phyloP scores from a whole-genome alignment of 2,888 invertebrate genomes.

The Empis livida region DNA sequence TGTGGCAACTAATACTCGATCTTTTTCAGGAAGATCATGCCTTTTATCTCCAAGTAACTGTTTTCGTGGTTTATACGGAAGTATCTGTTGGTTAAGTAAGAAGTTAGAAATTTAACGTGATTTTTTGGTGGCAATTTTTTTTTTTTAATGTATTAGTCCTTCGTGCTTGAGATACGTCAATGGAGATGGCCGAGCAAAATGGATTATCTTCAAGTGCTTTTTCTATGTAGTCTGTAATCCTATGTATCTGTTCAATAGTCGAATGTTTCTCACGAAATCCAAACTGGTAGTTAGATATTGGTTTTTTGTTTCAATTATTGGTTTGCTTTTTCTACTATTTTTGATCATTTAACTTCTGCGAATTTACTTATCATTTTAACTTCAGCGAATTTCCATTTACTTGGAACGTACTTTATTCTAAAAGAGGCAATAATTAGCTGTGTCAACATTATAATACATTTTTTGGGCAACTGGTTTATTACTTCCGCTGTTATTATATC shows the following conservation, averaged over 20 bases:
- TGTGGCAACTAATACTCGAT: too few species aligned
- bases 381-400: slow-evolving; percentile 16
- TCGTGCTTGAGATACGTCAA: slow-evolving; percentile 8
- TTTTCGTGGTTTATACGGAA: not conserved
- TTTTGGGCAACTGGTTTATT: slow-evolving; percentile 15
- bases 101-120: not conserved
- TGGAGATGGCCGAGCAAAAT: slow-evolving; percentile 4
- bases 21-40: not conserved
- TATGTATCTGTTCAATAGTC: too few species aligned
- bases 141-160: slow-evolving; percentile 3
- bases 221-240: too few species aligned
- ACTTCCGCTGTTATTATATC: slow-evolving; percentile 17
- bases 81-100: not conserved
- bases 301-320: not conserved
- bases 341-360: slow-evolving; percentile 13
- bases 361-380: slow-evolving; percentile 19
- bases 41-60: not conserved
- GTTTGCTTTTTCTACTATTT: slow-evolving; percentile 13
- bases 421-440: not conserved
- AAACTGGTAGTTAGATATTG: too few species aligned
- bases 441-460: slow-evolving; percentile 15
- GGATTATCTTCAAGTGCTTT: slow-evolving; percentile 7
- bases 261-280: too few species aligned
- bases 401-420: too few species aligned
- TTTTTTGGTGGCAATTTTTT: not conserved